Conservation (phyloP, 2,888 invertebrate genomes). For the Meloe dianella region DNA sequence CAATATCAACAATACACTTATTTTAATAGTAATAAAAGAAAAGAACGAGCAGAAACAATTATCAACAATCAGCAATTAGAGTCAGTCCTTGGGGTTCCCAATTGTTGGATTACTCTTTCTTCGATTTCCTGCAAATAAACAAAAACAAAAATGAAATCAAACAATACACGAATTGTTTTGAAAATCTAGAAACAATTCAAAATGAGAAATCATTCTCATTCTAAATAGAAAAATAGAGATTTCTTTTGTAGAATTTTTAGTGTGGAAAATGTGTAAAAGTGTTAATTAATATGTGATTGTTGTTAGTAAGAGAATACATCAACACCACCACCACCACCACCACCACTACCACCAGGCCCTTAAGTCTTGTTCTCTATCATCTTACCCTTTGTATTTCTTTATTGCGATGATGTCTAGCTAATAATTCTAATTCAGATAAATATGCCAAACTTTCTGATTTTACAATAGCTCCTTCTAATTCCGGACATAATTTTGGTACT, state of each 20-base stretch:
- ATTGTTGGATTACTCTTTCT: conserved; percentile 59
- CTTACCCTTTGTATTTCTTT: conserved; percentile 63
- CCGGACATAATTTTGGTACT: conserved; percentile 58
- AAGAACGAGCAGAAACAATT: no score
- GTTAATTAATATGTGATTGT: conserved; percentile 18
- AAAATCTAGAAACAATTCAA: background rate
- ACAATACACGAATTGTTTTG: background rate
- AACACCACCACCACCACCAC: conserved; percentile 22
- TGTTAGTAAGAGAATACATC: conserved; percentile 29
- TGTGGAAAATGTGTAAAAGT: conserved; percentile 8
- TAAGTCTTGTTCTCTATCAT: conserved; percentile 26
- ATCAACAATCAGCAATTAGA: conserved; percentile 50
- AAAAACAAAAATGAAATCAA: conserved; percentile 7
- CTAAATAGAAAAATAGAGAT: background rate
- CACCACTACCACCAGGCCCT: background rate
- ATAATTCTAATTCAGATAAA: conserved; percentile 60
- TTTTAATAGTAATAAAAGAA: background rate
- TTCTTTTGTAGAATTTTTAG: conserved; percentile 11
- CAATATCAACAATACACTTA: conserved; percentile 3
- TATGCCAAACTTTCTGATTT: conserved; percentile 63
- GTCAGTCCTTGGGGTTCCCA: conserved; percentile 58
- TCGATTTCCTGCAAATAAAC: conserved; percentile 58
- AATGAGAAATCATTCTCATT: no score
- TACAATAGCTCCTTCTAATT: conserved; percentile 61
- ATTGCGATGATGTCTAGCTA: conserved; percentile 61